A percentile compares a stretch with the other conserved stretches of the same genome.
Evolutionary conservation across 2,888 invertebrate species (phyloP).

Genomic region (Brachylomia viminalis): DNA sequence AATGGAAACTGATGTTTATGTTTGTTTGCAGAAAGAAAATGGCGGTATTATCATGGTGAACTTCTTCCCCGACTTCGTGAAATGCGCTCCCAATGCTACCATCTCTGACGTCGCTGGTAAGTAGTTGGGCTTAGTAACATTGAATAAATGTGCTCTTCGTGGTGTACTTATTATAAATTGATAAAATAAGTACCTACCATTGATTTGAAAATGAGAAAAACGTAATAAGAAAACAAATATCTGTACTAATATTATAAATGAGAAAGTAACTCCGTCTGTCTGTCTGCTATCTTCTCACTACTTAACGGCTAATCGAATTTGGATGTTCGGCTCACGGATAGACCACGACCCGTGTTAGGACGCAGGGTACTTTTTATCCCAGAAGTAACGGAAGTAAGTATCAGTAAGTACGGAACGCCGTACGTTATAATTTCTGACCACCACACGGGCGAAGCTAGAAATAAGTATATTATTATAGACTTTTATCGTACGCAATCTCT

Average conservation of each 20-base stretch:
- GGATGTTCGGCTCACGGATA: neutral
- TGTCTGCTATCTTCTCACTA: neutral
- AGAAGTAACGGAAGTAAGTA: too few relatives aligned
- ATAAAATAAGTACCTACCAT: neutral
- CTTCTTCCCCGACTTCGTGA: constrained; percentile 92
- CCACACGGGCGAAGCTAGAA: neutral
- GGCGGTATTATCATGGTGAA: constrained; percentile 94
- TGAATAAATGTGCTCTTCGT: neutral
- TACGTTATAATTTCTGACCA: neutral
- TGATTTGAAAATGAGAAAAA: neutral
- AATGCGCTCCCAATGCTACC: constrained; percentile 90
- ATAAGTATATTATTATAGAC: neutral
- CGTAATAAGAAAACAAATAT: neutral
- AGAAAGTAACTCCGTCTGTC: neutral
- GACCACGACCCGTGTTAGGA: neutral
- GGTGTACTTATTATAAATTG: neutral
- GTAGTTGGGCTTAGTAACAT: constrained; percentile 53
- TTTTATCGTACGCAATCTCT: neutral
- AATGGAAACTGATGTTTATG: neutral
- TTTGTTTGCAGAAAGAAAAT: constrained; percentile 90
- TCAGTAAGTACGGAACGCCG: too few relatives aligned
- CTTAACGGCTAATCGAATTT: neutral
- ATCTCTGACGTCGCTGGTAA: constrained; percentile 93
- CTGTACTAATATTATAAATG: neutral
- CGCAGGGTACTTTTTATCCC: neutral